Base-by-base conservation (phyloP, 2,113 vertebrate genomes). In the Anarrhichthys ocellatus region DNA sequence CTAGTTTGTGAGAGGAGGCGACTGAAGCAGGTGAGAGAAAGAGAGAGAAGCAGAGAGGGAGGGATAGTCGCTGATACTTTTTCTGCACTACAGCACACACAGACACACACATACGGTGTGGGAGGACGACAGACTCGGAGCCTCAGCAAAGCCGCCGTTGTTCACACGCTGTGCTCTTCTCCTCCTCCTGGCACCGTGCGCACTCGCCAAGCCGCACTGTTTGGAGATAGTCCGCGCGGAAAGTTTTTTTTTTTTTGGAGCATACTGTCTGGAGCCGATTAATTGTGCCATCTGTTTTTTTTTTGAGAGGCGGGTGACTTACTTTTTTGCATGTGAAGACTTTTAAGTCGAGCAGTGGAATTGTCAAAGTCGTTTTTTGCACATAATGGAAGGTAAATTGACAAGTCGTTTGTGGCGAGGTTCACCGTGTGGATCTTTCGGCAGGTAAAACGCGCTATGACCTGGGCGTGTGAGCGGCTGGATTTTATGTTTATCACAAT, bases 361-460 rank as follows among this genome's bases (percentile, higher is more conserved):
- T 88, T 88, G 86, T 73, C 65, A 77, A 4, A 59, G 59, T 52
- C 9, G 38, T n/a, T 68, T 54, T 61, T 81, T 78, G 77, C 81
- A 32, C 91, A 93, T 87, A 91, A 96, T 95, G 94, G 94, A 93
- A 92, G 88, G 87, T 90, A 88, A 92, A 91, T 82, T 92, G 88
- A 92, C 87, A 54, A 93, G 86, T 82, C 89, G 89, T 80, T 87
- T 93, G 93, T 92, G 89, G 90, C 88, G 90, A 86, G 92, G 92
- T 89, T 85, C 90, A 86, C 78, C 81, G 83, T 84, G 87, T 90
- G 94, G 94, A 94, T 93, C 85, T 87, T 86, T 88, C 88, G 76
- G 89, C 92, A 94, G 94, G 92, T 94, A 95, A 89, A 94, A 87
- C 69, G 78, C 83, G 80, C 83, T 46, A 75, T 78, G 88, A 89